Evolutionary conservation across 2,113 vertebrate species (phyloP).

Genomic region (Orycteropus afer): DNA sequence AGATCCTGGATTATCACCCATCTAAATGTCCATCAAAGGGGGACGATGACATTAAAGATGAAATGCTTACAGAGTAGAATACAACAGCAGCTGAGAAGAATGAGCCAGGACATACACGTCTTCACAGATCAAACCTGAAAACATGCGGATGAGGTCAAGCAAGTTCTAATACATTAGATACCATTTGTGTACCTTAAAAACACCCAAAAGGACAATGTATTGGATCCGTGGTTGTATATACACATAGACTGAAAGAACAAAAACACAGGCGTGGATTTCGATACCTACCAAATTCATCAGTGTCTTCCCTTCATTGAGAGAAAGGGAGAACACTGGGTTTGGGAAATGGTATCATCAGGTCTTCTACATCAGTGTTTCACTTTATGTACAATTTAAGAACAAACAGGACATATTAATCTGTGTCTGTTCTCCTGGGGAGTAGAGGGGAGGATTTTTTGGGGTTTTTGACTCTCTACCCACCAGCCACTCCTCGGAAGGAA

Average conservation of each 20-base stretch:
- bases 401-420: not conserved
- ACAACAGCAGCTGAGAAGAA: not conserved
- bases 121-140: not conserved
- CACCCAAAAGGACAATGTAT: not conserved
- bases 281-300: too few relatives aligned
- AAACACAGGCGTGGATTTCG: accelerated
- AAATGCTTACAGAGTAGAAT: not conserved
- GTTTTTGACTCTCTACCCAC: not conserved
- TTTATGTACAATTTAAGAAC: not conserved
- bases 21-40: not conserved
- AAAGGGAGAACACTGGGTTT: not conserved
- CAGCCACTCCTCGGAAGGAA: too few relatives aligned
- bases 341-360: not conserved
- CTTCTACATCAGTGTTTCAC: not conserved
- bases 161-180: not conserved
- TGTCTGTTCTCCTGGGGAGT: not conserved
- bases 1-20: not conserved
- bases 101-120: not conserved
- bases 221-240: too few relatives aligned
- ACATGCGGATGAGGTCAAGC: not conserved
- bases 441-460: not conserved
- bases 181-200: not conserved
- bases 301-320: not conserved
- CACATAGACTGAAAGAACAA: not conserved
- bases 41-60: not conserved